phyloP scores from a whole-genome alignment of 2,888 invertebrate genomes.

The Heliconius ethilla region DNA sequence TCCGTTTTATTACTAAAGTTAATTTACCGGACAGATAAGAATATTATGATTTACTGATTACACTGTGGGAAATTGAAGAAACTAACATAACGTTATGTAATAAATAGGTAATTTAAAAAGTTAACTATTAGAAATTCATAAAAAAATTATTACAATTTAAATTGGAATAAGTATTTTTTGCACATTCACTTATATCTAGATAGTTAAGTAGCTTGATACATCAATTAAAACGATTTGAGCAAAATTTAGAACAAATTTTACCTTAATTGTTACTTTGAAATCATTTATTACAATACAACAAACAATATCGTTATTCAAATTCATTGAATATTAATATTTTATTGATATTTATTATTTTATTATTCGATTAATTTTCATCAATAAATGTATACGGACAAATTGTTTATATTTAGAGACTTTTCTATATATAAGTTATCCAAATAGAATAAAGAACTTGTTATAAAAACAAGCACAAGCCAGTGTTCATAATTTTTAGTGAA shows the following conservation, averaged over 20 bases:
- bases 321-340: not conserved
- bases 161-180: no score
- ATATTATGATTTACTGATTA: conserved; percentile 18
- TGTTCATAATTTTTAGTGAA: conserved; percentile 22
- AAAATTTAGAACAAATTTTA: not conserved
- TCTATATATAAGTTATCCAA: not conserved
- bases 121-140: not conserved
- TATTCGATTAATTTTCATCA: conserved; percentile 5
- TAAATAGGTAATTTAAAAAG: not conserved
- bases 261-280: not conserved
- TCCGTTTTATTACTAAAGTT: conserved; percentile 18
- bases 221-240: no score
- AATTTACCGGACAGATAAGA: conserved; percentile 21
- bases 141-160: not conserved
- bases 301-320: not conserved
- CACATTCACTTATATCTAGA: no score
- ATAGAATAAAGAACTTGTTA: conserved; percentile 5
- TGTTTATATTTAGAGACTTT: not conserved
- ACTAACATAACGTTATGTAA: not conserved
- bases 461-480: conserved; percentile 6
- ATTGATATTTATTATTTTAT: conserved; percentile 1
- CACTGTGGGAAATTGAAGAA: conserved; percentile 17
- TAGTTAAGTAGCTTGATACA: no score
- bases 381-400: not conserved
- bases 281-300: not conserved